These are phyloP conservation scores for Sphaeramia orbicularis DNA, from an alignment of 2,797 vertebrate species.

Conservation along the genomic window DNA sequence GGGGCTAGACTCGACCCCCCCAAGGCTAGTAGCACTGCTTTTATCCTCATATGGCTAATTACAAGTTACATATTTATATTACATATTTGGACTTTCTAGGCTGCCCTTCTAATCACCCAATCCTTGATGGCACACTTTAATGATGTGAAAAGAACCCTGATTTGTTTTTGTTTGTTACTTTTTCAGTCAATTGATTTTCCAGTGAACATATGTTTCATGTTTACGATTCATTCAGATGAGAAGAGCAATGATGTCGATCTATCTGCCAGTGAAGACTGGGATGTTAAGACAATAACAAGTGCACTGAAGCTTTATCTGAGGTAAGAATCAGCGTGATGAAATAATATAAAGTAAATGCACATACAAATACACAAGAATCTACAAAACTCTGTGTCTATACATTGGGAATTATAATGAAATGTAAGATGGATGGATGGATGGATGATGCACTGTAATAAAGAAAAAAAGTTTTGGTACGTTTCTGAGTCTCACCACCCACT, in stretches of 20 bases:
- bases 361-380: not conserved
- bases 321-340: constrained; percentile 72
- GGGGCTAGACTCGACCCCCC: constrained; percentile 57
- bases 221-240: constrained; percentile 85
- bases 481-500: not conserved
- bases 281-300: constrained; percentile 97
- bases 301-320: constrained; percentile 95
- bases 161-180: constrained; percentile 7
- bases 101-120: constrained; percentile 22
- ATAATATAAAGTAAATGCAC: not conserved
- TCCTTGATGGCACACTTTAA: not conserved
- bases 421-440: too few species aligned
- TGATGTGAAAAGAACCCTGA: constrained; percentile 9
- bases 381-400: too few species aligned
- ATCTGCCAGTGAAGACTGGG: constrained; percentile 91
- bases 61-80: constrained; percentile 77
- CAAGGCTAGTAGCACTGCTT: constrained; percentile 63
- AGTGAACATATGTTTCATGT: constrained; percentile 21
- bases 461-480: too few species aligned
- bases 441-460: too few species aligned
- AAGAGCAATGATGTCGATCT: constrained; percentile 92
- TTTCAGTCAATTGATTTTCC: not conserved
- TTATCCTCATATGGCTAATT: constrained; percentile 76
- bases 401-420: too few species aligned
- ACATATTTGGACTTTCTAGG: constrained; percentile 58